Evolutionary conservation across 2,113 vertebrate genomes (phyloP), one percentile per base, ranked within the genome.

Genomic region (Rhinolophus sinicus): DNA sequence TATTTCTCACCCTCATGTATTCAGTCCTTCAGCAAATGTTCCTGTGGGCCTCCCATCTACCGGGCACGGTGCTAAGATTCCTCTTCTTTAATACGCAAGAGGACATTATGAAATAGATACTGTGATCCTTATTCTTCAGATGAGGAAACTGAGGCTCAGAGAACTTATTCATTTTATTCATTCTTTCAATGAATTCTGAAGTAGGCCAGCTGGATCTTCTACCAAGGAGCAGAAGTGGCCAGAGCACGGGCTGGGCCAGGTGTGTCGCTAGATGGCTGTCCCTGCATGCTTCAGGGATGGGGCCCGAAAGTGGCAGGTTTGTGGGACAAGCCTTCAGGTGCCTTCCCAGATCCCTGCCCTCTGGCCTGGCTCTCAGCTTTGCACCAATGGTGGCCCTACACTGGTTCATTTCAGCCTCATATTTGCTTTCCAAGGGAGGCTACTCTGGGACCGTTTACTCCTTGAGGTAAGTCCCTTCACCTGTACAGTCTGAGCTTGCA

Each of bases 51-150:
- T 47, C 58, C 52, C 14, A 1, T 28, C 44, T 50, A 8, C 58
- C 50, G 85, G 72, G 19, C 47, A 40, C 33, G 3, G 6, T 21
- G 38, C 35, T 50, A 16, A 84, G 24, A 47, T 64, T 78, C 62
- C 60, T 70, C 50, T 72, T 14, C 50, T 4, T 38, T 28, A 90
- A 64, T 33, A 28, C 76, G 62, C 38, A 24, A 44, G 75, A n/a
- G 44, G 30, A 52, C 6, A 0, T 56, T 26, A 18, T 24, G 16
- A 64, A 87, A 33, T 60, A 58, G 15, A 52, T 70, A 24, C 44
- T 38, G 26, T 26, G 16, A 88, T 24, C 16, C 47, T 88, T 56
- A 38, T 35, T 83, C 86, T 93, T 78, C 30, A 80, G 90, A 56
- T 2, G 56, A 26, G 19, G 19, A 38, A 15, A 35, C 64, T 73